phyloP scores from a whole-genome alignment of 2,113 vertebrate species.

The Tapirus terrestris region DNA sequence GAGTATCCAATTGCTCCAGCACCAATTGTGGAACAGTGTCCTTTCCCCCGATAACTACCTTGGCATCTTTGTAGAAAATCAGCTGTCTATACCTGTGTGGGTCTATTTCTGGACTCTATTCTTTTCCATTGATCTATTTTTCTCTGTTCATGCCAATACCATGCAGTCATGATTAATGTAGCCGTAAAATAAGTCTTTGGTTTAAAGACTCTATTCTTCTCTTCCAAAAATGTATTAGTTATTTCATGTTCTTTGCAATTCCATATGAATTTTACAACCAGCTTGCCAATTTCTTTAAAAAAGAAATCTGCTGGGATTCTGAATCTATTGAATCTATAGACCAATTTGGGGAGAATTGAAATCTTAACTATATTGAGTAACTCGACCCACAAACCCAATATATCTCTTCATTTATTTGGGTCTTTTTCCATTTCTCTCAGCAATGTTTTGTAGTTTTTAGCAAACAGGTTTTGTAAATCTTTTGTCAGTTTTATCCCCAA shows the following conservation, averaged over 20 bases:
- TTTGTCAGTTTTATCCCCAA: not conserved
- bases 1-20: not conserved
- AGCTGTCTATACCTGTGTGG: not conserved
- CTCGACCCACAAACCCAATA: not conserved
- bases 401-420: not conserved
- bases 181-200: not conserved
- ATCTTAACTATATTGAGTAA: not conserved
- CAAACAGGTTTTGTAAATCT: not conserved
- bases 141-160: not conserved
- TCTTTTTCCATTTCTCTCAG: not conserved
- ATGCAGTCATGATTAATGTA: not conserved
- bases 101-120: not conserved
- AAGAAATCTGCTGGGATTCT: not conserved
- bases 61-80: not conserved
- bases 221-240: not conserved
- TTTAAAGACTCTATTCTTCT: not conserved
- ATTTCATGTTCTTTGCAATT: conserved; percentile 23
- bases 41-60: not conserved
- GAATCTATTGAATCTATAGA: not conserved
- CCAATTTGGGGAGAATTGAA: not conserved
- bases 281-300: not conserved
- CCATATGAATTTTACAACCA: not conserved
- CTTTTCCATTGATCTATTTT: not conserved
- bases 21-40: not conserved
- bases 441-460: not conserved